These are phyloP conservation scores for Sorex araneus DNA, from an alignment of 2,113 vertebrate species.

Conservation along the genomic window DNA sequence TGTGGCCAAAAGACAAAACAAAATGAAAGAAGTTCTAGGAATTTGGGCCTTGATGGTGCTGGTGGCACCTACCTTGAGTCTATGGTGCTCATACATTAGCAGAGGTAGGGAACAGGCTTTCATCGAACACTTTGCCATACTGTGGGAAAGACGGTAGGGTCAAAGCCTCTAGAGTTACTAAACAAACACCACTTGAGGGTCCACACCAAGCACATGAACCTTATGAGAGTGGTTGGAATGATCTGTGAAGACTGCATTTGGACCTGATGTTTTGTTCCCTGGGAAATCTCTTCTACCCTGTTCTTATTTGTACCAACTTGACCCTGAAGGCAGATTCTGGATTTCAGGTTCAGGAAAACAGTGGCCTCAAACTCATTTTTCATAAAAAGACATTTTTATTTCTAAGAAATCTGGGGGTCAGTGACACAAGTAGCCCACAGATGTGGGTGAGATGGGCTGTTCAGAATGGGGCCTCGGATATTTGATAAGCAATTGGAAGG, in stretches of 20 bases:
- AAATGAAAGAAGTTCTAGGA: neutral
- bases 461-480: neutral
- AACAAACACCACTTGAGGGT: conserved; percentile 19
- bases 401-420: neutral
- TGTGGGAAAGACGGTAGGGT: conserved; percentile 39
- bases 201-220: neutral
- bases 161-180: conserved; percentile 46
- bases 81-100: rapidly evolving
- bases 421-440: neutral
- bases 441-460: neutral
- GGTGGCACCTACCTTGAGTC: neutral
- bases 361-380: conserved; percentile 53
- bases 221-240: conserved; percentile 44
- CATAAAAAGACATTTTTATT: conserved; percentile 37
- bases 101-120: neutral
- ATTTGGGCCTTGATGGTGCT: neutral
- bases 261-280: conserved; percentile 51
- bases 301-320: conserved; percentile 50
- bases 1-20: no score
- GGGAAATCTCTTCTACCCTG: neutral
- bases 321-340: conserved; percentile 38
- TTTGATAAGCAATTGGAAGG: neutral
- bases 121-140: conserved; percentile 17
- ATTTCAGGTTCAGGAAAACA: conserved; percentile 45
- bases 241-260: conserved; percentile 39